Evolutionary conservation across 2,888 invertebrate genomes (phyloP).

Genomic region (Baccha elongata): DNA sequence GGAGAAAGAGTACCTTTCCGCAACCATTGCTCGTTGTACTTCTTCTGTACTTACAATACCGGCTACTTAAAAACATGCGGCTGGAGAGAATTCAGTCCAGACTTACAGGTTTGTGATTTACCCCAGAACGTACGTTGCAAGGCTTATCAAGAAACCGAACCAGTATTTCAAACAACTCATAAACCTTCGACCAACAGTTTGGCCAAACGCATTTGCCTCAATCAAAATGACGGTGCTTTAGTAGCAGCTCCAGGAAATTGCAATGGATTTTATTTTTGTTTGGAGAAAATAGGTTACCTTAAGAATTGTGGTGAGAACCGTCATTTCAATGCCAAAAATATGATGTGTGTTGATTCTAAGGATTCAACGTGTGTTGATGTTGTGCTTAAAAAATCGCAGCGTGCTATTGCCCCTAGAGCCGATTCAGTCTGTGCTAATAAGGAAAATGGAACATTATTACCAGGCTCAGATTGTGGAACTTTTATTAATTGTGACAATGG

Average conservation of each 20-base stretch:
- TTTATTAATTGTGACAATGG: constrained; percentile 75
- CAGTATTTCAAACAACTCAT: not conserved
- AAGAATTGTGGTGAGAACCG: constrained; percentile 72
- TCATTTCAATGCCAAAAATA: constrained; percentile 50
- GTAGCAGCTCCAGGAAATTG: constrained; percentile 79
- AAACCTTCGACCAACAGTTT: constrained; percentile 64
- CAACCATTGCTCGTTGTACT: not conserved
- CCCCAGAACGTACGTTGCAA: not conserved
- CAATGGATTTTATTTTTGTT: constrained; percentile 78
- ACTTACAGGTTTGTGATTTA: constrained; percentile 16
- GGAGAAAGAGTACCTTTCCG: not conserved
- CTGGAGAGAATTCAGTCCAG: constrained; percentile 13
- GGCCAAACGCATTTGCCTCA: constrained; percentile 76
- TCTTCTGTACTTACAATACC: constrained; percentile 1
- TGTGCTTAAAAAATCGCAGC: not conserved
- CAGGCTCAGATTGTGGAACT: constrained; percentile 76
- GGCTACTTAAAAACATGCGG: constrained; percentile 15
- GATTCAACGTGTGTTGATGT: constrained; percentile 45
- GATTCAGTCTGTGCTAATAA: constrained; percentile 15
- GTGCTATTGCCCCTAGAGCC: not conserved
- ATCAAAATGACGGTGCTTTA: constrained; percentile 77
- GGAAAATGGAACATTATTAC: constrained; percentile 73
- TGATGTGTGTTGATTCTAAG: constrained; percentile 35
- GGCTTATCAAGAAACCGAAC: not conserved
- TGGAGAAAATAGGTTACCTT: constrained; percentile 73